phyloP scores from a whole-genome alignment of 2,888 invertebrate species.

The Ctenicera cuprea region DNA sequence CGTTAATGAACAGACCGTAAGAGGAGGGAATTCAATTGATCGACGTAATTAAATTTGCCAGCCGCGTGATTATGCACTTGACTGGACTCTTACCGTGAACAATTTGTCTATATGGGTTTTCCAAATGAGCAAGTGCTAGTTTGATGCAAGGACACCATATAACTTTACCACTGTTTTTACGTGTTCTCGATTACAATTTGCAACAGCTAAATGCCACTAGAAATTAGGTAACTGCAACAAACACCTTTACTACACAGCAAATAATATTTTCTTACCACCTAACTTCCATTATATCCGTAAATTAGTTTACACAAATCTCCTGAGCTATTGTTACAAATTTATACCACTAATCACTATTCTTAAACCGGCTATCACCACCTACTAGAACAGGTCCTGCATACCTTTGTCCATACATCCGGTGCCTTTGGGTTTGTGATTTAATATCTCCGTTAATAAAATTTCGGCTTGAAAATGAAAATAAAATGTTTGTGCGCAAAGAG shows the following conservation, averaged over 20 bases:
- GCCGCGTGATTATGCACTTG: constrained; percentile 61
- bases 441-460: background rate
- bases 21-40: constrained; percentile 62
- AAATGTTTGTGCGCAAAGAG: too few relatives aligned
- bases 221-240: background rate
- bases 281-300: too few relatives aligned
- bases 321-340: constrained; percentile 2
- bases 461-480: too few relatives aligned
- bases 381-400: constrained; percentile 44
- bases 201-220: background rate
- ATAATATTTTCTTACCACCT: background rate
- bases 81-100: constrained; percentile 59
- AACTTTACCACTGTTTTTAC: constrained; percentile 24
- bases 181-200: constrained; percentile 40
- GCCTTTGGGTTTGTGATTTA: constrained; percentile 1
- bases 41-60: constrained; percentile 62
- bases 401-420: constrained; percentile 36
- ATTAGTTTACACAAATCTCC: too few relatives aligned
- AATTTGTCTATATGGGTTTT: constrained; percentile 61
- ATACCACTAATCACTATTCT: constrained; percentile 26
- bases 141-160: constrained; percentile 56
- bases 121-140: constrained; percentile 55
- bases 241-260: background rate
- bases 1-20: constrained; percentile 59
- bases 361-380: constrained; percentile 41